Evolutionary conservation across 2,888 invertebrate genomes (phyloP).

Genomic region (Microlaimidae sp.): DNA sequence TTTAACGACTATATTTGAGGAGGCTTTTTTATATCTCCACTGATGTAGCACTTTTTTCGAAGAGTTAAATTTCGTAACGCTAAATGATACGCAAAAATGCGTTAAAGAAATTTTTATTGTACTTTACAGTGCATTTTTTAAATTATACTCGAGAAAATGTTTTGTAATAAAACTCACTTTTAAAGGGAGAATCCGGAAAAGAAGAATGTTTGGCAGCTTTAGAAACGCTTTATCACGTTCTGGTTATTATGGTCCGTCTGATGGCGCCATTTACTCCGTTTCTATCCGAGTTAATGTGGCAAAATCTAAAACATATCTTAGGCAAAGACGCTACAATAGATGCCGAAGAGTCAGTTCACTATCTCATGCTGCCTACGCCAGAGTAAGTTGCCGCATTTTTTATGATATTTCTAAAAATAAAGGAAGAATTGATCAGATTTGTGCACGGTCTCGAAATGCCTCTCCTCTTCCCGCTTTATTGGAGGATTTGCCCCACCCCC

Average conservation of each 20-base stretch:
- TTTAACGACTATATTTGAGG: no score
- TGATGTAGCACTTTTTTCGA: neutral
- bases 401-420: no score
- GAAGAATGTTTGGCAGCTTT: slow-evolving; percentile 66
- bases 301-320: slow-evolving; percentile 56
- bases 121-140: slow-evolving; percentile 5
- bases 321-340: slow-evolving; percentile 20
- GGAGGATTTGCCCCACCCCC: no score
- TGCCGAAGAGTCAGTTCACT: slow-evolving; percentile 59
- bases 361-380: slow-evolving; percentile 65
- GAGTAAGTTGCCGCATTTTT: no score
- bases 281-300: slow-evolving; percentile 83
- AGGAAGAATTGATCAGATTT: no score
- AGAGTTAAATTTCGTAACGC: no score
- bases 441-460: no score
- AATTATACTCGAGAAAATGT: neutral
- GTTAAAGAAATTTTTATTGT: no score
- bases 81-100: no score
- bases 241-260: slow-evolving; percentile 68
- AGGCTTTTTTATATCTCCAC: neutral
- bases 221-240: slow-evolving; percentile 66
- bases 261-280: slow-evolving; percentile 98
- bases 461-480: no score
- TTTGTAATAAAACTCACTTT: no score
- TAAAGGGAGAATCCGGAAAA: slow-evolving; percentile 57